Base-by-base conservation (phyloP, 2,797 vertebrate species). In the Tenualosa ilisha region DNA sequence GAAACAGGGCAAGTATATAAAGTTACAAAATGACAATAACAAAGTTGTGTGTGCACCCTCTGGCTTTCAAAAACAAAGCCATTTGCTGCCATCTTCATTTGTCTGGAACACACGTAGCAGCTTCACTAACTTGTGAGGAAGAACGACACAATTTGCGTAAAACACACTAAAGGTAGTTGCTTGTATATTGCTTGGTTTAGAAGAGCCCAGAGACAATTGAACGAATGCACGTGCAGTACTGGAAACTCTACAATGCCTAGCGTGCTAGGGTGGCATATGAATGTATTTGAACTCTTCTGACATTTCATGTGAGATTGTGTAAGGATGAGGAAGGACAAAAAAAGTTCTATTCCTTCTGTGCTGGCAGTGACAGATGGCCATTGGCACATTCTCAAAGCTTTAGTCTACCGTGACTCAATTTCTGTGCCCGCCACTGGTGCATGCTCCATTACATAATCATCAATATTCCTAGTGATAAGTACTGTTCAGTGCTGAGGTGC, bases 241-340 rank as follows among this genome's bases (percentile, higher is more conserved):
- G 88, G 86, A 84, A 86, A 83, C 84, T 82, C 68, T 49, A 65
- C 84, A 85, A 84, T 83, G 84, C 84, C 46, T 72, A 6, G 65
- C 15, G 37, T 7, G 37, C 37, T 12, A 6, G 15, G 68, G 68
- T 75, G 37, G 37, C 68, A 20, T 43, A 20, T 4, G 37, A 43
- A 72, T 13, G 65, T 17, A 37, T 72, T 72, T 26, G 13, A 37
- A 43, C 68, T 43, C 20, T 17, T 31, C 50, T 43, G 68, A 43
- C 31, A 75, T 75, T 43, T 75, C 31, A 75, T 40, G 37, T 43
- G 17, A 75, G 37, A 40, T 37, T 75, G 37, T 4, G 54, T 59
- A 81, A 31, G 81, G 22, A 37, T 24, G 86, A 81, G n/a, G 46
- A 84, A 82, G 82, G 59, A n/a, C 5, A 54, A 26, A 31, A 53